phyloP scores from a whole-genome alignment of 2,888 invertebrate genomes.

The Cephus runcator region DNA sequence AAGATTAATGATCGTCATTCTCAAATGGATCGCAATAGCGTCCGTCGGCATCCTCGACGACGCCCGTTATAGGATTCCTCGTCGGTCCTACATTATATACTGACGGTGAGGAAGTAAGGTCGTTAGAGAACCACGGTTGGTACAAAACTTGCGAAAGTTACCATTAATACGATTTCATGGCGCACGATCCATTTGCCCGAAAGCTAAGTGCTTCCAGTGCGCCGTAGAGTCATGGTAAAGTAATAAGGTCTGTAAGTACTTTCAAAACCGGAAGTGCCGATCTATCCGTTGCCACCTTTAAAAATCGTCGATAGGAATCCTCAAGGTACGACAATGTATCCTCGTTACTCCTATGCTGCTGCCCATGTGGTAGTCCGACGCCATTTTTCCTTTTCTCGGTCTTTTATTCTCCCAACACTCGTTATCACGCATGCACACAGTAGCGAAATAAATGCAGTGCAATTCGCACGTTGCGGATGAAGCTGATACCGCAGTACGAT shows the following conservation, averaged over 20 bases:
- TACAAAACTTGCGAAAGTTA: neutral
- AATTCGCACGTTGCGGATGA: neutral
- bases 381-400: neutral
- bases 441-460: neutral
- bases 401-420: neutral
- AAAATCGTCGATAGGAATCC: neutral
- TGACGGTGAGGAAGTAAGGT: neutral
- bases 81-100: neutral
- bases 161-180: neutral
- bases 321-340: neutral
- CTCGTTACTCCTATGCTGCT: neutral
- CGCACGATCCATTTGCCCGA: neutral
- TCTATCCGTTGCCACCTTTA: neutral
- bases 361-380: neutral
- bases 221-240: neutral
- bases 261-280: neutral
- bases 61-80: neutral
- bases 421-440: neutral
- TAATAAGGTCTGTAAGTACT: neutral
- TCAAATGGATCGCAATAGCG: conserved; percentile 15
- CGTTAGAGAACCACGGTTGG: conserved; percentile 1
- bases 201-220: neutral
- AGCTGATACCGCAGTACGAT: neutral
- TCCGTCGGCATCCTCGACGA: neutral
- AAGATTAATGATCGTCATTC: conserved; percentile 20